Base-by-base conservation (phyloP, 2,113 vertebrate species). In the Felis chaus region DNA sequence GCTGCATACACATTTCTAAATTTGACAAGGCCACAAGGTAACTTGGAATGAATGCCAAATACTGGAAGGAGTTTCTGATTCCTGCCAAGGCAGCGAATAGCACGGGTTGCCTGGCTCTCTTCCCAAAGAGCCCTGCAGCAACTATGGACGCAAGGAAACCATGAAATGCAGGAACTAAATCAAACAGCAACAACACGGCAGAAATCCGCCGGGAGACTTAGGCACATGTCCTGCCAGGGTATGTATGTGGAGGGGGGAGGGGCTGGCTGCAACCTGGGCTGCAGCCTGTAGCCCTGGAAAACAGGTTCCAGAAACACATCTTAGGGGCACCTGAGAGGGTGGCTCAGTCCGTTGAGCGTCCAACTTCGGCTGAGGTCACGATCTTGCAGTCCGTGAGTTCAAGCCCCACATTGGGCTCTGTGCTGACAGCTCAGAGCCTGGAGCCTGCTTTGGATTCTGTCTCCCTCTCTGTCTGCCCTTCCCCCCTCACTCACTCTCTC, bases 171-270 rank as follows among this genome's bases (percentile, higher is more conserved):
- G 74, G 73, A 89, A 88, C n/a, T 33, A 9, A 73, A 55, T 48
- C 57, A 61, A 53, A 68, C 6, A 13, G 61, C 4, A 27, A 5
- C 11, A 18, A 25, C 57, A 25, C 5, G 63, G 50, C 0, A 14
- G 50, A 45, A 45, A 11, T 14, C 76, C 78, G n/a, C 1, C 16
- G 68, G 45, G 65, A 66, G 29, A 21, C 18, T 31, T 29, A 14
- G 9, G n/a, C 0, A 0, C 0, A 3, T 1, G 5, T 63, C 80
- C 18, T 27, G n/a, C 53, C 10, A 7, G 2, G 25, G 41, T 5
- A 23, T 0, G 8, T 8, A 15, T 1, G 9, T 0, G 14, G 78
- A 66, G 25, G 8, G 91, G 4, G 76, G 65, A 19, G 19, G 91
- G 5, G 82, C 33, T 0, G 11, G 45, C 29, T 23, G 36, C 13